Evolutionary conservation across 2,797 vertebrate species (phyloP).

Genomic region (Spinus pinus): DNA sequence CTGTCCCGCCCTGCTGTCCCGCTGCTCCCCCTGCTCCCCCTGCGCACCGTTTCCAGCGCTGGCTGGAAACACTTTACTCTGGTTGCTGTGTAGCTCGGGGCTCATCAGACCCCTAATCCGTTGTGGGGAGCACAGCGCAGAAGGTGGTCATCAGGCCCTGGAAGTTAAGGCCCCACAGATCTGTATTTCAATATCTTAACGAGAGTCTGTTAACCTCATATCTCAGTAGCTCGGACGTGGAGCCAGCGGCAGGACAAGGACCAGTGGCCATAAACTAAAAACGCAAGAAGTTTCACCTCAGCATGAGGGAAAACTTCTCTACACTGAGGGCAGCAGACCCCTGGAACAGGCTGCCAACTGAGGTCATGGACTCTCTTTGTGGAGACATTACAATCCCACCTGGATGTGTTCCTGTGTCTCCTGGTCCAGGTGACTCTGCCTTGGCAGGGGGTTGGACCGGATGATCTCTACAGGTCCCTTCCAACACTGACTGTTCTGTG

Average conservation of each 20-base stretch:
- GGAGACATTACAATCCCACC: not conserved
- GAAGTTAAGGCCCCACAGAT: accelerated
- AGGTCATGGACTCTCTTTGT: accelerated
- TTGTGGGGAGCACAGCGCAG: accelerated
- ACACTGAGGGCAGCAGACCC: not conserved
- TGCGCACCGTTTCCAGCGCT: accelerated
- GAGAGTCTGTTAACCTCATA: too few relatives aligned
- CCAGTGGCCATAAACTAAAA: not conserved
- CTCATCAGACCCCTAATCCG: accelerated
- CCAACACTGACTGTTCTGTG: not conserved
- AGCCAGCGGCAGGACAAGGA: too few relatives aligned
- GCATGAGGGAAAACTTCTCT: accelerated
- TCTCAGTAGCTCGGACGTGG: accelerated
- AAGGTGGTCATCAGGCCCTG: accelerated
- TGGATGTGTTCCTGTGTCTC: accelerated
- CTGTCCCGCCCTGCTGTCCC: not conserved
- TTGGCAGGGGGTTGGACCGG: not conserved
- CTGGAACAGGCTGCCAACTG: not conserved
- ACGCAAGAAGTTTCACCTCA: not conserved
- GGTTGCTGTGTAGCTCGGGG: accelerated
- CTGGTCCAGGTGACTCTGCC: not conserved
- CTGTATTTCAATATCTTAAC: accelerated
- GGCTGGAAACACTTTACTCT: accelerated
- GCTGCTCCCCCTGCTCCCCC: accelerated
- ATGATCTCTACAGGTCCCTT: too few relatives aligned